Evolutionary conservation across 2,797 vertebrate genomes (phyloP), one percentile per base, ranked within the genome.

Genomic region (Rhabdomys pumilio): DNA sequence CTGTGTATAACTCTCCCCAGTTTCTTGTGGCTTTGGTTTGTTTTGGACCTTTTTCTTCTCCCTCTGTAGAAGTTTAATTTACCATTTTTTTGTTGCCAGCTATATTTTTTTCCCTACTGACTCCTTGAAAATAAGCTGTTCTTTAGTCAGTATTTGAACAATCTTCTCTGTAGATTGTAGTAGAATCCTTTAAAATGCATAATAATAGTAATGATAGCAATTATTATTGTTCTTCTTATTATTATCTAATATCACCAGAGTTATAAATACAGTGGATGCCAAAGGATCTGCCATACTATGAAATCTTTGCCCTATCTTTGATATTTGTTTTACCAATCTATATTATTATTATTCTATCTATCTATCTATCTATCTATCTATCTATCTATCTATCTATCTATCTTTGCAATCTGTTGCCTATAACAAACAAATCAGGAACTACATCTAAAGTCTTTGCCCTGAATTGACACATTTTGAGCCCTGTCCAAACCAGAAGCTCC

Each of bases 31-130:
- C 83, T 61, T 73, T 63, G 57, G 92, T 95, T 96, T 82, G 31
- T 95, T 95, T 96, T 93, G 65, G 31, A 41, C 83, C 55, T 75
- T 88, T 96, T 44, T n/a, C 55, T 47, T 90, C 14, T 91, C 88
- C 85, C 57, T 73, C 34, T 72, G 10, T 75, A 85, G 95, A 97
- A 79, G 61, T 95, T 50, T 63, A 96, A 53, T 96, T 97, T 97
- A 93, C 95, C 91, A 72, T 97, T 97, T 50, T 50, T 91, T 95
- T 93, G 63, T 34, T 73, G 77, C 91, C 89, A 65, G 79, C 95
- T 95, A 96, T 41, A 95, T 96, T 97, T 98, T 94, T 89, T 93
- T 72, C n/a, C 94, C 91, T 73, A 81, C 89, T 93, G 95, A 94
- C 59, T 88, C 19, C 59, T 93, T 94, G 97, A 96, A 97, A 97